Conservation (phyloP, 2,888 invertebrate species). For the Hymenopus coronatus region DNA sequence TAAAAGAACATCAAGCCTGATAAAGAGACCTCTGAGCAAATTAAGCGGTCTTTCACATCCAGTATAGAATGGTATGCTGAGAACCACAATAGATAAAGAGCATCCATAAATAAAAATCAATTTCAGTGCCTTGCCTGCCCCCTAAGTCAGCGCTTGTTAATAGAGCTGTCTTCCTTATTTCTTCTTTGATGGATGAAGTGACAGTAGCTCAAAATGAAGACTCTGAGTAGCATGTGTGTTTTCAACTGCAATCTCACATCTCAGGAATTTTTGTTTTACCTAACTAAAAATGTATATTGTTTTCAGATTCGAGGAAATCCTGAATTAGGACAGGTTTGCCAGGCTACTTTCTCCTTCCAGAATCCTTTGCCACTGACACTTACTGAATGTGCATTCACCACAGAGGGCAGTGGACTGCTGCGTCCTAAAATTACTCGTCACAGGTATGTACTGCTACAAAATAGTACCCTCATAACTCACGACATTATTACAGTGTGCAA, state of each 20-base stretch:
- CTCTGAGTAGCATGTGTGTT: background rate
- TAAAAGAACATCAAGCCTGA: too few relatives aligned
- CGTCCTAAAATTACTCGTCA: constrained; percentile 43
- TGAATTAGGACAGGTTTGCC: constrained; percentile 43
- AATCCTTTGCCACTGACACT: constrained; percentile 64
- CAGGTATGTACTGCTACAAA: background rate
- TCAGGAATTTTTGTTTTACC: background rate
- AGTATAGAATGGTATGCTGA: too few relatives aligned
- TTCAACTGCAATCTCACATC: background rate
- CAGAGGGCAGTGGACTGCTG: constrained; percentile 68
- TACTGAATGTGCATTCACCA: constrained; percentile 64
- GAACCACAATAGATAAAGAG: too few relatives aligned
- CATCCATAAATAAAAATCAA: too few relatives aligned
- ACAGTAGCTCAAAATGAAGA: background rate
- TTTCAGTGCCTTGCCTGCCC: too few relatives aligned
- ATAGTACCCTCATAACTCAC: too few relatives aligned
- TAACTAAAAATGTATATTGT: background rate
- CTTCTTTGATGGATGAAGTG: background rate
- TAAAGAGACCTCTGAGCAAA: too few relatives aligned
- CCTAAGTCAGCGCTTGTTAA: too few relatives aligned
- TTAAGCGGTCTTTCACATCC: too few relatives aligned
- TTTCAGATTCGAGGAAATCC: constrained; percentile 42
- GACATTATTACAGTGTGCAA: too few relatives aligned
- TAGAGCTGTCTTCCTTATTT: background rate
- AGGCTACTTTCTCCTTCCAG: constrained; percentile 51